phyloP scores from a whole-genome alignment of 2,797 vertebrate genomes.

The Emys orbicularis region DNA sequence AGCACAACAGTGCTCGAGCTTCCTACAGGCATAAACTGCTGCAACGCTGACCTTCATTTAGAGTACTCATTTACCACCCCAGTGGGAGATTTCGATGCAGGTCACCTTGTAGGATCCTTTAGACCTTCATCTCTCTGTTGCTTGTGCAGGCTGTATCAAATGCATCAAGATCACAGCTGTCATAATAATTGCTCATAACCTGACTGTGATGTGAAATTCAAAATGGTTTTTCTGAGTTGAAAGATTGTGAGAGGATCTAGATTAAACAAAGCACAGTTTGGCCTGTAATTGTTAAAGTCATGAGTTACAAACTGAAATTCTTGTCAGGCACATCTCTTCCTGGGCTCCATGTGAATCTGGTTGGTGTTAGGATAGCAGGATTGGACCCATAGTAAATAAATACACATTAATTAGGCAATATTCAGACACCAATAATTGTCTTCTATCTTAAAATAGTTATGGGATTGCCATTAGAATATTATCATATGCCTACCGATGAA shows the following conservation, averaged over 20 bases:
- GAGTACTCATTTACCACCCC: conserved; percentile 20
- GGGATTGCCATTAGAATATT: neutral
- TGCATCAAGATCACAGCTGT: neutral
- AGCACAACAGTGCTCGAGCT: neutral
- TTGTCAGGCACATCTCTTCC: neutral
- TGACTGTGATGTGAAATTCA: neutral
- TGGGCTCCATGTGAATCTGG: neutral
- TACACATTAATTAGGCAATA: neutral
- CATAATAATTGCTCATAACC: neutral
- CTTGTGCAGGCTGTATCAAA: neutral
- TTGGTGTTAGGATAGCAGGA: rapidly evolving
- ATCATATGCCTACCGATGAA: neutral
- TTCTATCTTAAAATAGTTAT: neutral
- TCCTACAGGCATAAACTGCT: neutral
- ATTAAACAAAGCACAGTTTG: neutral
- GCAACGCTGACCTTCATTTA: neutral
- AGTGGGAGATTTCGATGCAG: neutral
- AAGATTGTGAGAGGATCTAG: neutral
- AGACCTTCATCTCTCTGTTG: conserved; percentile 10
- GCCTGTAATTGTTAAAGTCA: neutral
- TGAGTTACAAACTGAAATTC: rapidly evolving
- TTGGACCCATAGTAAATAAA: neutral
- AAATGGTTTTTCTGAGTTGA: neutral
- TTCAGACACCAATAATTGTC: too few relatives aligned
- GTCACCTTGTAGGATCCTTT: conserved; percentile 15